Conservation (phyloP, 2,113 vertebrate species). For the Erythrocebus patas region DNA sequence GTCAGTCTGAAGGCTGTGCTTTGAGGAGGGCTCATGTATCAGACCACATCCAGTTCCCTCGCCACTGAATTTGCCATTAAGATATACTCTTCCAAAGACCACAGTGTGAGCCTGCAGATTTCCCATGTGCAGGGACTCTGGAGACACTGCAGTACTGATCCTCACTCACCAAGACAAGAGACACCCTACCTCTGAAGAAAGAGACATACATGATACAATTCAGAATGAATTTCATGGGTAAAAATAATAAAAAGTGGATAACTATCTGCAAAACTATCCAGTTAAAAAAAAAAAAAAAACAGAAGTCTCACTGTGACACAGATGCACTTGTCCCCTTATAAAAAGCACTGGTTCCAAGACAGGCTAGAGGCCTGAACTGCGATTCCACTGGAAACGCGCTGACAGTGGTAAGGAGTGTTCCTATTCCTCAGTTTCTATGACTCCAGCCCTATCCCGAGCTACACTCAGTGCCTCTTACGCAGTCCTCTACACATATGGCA, state of each 20-base stretch:
- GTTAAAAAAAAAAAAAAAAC: neutral
- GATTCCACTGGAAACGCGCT: neutral
- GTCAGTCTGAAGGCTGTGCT: neutral
- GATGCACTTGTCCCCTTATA: neutral
- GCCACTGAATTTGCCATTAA: no score
- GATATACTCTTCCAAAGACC: neutral
- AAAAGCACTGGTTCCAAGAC: neutral
- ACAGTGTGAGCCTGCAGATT: neutral
- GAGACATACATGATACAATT: neutral
- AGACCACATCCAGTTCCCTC: neutral
- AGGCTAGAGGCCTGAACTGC: neutral
- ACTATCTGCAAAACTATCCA: neutral
- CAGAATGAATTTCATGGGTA: neutral
- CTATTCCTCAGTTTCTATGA: neutral
- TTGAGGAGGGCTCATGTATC: neutral
- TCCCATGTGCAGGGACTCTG: neutral
- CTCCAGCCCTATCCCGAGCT: neutral
- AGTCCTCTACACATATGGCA: neutral
- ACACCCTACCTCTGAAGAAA: neutral
- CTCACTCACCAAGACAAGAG: neutral
- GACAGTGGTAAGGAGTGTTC: neutral
- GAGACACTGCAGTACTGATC: no score
- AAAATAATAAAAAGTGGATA: neutral
- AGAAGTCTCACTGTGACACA: neutral
- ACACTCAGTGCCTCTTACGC: neutral